Percentiles rank a stretch among this genome's conserved stretches.
These are phyloP conservation scores for Ardeotis arabs DNA, from an alignment of 2,113 vertebrate species.

Conservation along the genomic window DNA sequence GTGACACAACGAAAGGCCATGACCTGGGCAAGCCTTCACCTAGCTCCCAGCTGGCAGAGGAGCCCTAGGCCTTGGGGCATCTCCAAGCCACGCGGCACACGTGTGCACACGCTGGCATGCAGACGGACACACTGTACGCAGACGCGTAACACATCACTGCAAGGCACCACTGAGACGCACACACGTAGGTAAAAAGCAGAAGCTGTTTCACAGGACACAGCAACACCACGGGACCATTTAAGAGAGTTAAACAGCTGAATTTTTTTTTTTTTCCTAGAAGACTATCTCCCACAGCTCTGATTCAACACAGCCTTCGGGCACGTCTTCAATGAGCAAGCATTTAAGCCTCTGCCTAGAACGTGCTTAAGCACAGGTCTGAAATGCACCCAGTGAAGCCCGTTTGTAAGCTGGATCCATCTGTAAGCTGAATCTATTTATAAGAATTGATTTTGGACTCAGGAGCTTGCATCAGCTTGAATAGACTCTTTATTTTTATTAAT, in stretches of 20 bases:
- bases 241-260: background rate
- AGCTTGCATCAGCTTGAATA: background rate
- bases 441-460: background rate
- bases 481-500: background rate
- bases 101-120: too few relatives aligned
- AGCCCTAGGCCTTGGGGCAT: background rate
- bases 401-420: background rate
- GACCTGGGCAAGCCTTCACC: background rate
- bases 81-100: background rate
- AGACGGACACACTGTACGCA: rapidly evolving
- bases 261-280: background rate
- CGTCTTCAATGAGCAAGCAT: background rate
- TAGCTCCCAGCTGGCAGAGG: background rate
- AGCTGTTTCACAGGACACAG: background rate
- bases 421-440: background rate
- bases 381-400: background rate
- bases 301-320: background rate
- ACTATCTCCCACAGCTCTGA: background rate
- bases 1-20: background rate
- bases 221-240: background rate
- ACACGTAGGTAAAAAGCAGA: background rate
- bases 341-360: background rate
- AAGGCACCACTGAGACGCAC: background rate
- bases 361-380: background rate
- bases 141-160: background rate